Base-by-base conservation (phyloP, 2,113 vertebrate species). In the Brachyhypopomus occidentalis region DNA sequence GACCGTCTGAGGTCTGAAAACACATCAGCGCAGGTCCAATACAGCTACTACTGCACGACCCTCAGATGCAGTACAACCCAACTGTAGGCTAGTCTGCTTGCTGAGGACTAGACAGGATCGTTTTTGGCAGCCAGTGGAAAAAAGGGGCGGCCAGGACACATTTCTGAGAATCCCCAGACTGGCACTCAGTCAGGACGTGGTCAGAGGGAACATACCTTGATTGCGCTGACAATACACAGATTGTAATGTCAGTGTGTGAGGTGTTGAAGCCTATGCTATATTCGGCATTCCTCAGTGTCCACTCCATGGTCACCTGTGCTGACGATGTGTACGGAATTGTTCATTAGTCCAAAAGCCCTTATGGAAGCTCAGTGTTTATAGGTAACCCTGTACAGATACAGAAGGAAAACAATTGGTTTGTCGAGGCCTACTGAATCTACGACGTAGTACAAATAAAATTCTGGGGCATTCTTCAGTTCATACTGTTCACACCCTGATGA, bases 251-350 rank as follows among this genome's bases (percentile, higher is more conserved):
- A 56, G 34, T 19, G 72, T 34, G 38, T 73, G 38, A 87, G 66
- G 60, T 82, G 17, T 41, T 63, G 19, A 74, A 20, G 77, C 87
- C 56, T 72, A 86, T 87, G 62, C 23, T 67, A 67, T 48, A 36
- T 66, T 63, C 74, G 62, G 79, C 20, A 48, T 77, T 81, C 45
- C 85, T 72, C 69, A 22, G 66, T 80, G 73, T 86, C 75, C 48
- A 20, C 27, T 75, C n/a, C 69, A 22, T 41, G 76, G 78, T 77
- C 78, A 85, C 87, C 86, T 67, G 58, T 55, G 85, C 80, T 41
- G 27, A 85, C 81, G 84, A 88, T 91, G 17, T 80, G 89, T 89
- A 72, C 41, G 11, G 8, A 5, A 48, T 48, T 48, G 8, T 9
- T 48, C 4, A 48, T 48, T 48, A 48, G 41, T 48, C 41, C 41